phyloP scores from a whole-genome alignment of 2,888 invertebrate genomes.

The Netelia inedita region DNA sequence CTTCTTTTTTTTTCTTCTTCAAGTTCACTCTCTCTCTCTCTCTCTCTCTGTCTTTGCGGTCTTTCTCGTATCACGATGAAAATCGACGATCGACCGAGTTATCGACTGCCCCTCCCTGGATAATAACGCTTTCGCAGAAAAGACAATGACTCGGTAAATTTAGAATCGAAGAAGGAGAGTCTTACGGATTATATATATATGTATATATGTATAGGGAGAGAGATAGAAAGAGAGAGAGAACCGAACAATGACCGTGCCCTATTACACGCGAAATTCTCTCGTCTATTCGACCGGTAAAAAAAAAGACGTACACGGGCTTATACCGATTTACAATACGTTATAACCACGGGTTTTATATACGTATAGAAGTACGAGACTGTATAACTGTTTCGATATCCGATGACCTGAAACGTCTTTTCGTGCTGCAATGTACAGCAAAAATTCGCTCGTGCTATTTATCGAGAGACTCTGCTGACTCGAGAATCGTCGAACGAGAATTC shows the following conservation, averaged over 20 bases:
- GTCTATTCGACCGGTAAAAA: conserved; percentile 2
- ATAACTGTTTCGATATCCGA: conserved; percentile 58
- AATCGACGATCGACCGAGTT: conserved; percentile 58
- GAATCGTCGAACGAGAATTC: too few species aligned
- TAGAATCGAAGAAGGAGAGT: conserved; percentile 10
- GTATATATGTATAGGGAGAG: not conserved
- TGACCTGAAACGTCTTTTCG: conserved; percentile 41
- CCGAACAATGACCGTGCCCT: conserved; percentile 59
- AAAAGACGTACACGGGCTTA: not conserved
- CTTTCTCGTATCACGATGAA: conserved; percentile 44
- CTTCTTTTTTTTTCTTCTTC: conserved; percentile 20
- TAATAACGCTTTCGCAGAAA: conserved; percentile 51
- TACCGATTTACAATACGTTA: conserved; percentile 12
- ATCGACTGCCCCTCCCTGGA: conserved; percentile 39
- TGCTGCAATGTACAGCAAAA: not conserved
- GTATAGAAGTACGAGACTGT: not conserved
- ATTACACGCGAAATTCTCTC: conserved; percentile 49
- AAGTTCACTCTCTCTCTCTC: not conserved
- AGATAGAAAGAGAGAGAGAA: conserved; percentile 8
- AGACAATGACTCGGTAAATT: conserved; percentile 67
- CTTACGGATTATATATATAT: not conserved
- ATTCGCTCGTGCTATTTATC: not conserved
- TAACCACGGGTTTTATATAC: not conserved
- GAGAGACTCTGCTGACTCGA: not conserved
- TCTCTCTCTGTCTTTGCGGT: conserved; percentile 8